Base-by-base conservation (phyloP, 2,888 invertebrate species). In the Lepidonotus clava region DNA sequence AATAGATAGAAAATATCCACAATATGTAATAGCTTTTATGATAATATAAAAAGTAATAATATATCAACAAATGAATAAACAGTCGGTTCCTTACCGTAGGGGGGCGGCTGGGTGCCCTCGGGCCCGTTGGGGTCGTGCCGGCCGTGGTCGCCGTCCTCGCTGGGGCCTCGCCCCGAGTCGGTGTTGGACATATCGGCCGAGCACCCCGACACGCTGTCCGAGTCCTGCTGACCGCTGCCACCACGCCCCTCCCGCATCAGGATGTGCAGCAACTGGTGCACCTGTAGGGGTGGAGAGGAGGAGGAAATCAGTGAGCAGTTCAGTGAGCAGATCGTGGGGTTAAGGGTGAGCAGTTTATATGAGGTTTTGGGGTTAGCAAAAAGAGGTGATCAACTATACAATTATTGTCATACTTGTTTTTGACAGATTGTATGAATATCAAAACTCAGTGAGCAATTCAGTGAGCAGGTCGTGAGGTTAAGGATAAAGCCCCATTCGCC, bases 171-270 rank as follows among this genome's bases (percentile, higher is more conserved):
- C 1, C 80, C 80, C 5, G 80, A 80, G 80, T 80, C 80, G 1
- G 80, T 80, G 51, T 80, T 80, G 32, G 80, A 80, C 80, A 80
- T 80, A 34, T 80, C 80, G 46, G 80, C 80, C 11, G 80, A 80
- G n/a, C 80, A 80, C 8, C 80, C 80, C 32, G 80, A 80, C 28
- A 80, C 80, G 46, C 80, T 80, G 46, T 80, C 80, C 41, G 80
- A 80, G 46, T 80, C 80, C 24, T 41, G 41, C 28, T n/a, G n/a
- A n/a, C n/a, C n/a, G n/a, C 28, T 32, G 46, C 80, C 80, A 8
- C 46, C 32, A n/a, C 76, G 38, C 36, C 80, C 80, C 32, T 80
- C 80, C 24, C 80, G 80, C 80, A 80, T 80, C 51, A 80, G 80
- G 46, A 80, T 80, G 28, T 80, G 80, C 80, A 80, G 46, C 51